Base-by-base conservation (phyloP, 2,888 invertebrate genomes). In the Salpingus planirostris region DNA sequence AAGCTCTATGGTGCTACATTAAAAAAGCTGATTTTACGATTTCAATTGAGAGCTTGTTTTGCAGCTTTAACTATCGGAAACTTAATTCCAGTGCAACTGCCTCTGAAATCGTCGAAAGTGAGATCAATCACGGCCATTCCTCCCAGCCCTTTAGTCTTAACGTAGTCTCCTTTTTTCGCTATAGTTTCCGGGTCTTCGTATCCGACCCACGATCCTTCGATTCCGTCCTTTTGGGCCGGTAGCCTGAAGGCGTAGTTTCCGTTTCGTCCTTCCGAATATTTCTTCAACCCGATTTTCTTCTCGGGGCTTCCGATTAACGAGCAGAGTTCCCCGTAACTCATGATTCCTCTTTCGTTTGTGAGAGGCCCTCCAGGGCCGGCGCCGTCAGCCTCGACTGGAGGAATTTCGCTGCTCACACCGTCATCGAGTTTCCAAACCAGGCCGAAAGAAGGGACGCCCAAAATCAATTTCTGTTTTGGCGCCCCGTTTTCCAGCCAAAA, bases 161-260 rank as follows among this genome's bases (percentile, higher is more conserved):
- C 82, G 50, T 78, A 88, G 7, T 68, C 63, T 1, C 85, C 87
- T 61, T 88, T 88, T 54, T 79, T 78, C 22, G 79, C 83, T 28
- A 82, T 84, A 0, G 83, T 82, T 47, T 87, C 86, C 0, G 83
- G 79, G 55, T 88, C 87, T 53, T 88, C 87, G 59, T 81, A 88
- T 32, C 78, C 77, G 3, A 84, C 79, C 88, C 88, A 89, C 7
- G 86, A 61, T 2, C 88, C 88, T 8, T 74, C 71, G 13, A 74
- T 74, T 11, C 75, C 74, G 2, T 74, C 76, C 31, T 67, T 73
- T 27, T 76, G 74, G 33, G 76, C 73, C 31, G 83, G 80, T 0
- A 79, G 62, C 39, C 80, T 76, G 69, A 75, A 87, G 0, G 83
- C 86, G 55, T 87, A 88, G 13, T 78, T 77, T 31, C 87, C 78